Evolutionary conservation across 2,113 vertebrate genomes (phyloP), one percentile per base, ranked within the genome.

Genomic region (Mystacornis crossleyi): DNA sequence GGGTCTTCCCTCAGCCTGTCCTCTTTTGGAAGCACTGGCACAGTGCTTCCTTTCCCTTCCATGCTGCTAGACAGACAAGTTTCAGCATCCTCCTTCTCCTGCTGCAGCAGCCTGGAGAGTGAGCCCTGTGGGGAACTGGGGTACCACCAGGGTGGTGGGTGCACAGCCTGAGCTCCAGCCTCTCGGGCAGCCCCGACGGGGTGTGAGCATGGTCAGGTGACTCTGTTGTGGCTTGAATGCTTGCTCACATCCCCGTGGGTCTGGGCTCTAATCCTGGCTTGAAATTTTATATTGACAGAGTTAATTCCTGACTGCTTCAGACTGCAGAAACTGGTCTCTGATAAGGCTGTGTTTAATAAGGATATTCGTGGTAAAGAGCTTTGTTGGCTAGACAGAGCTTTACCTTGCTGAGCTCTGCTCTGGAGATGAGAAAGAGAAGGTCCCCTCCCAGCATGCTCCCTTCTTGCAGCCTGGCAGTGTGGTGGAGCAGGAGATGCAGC

Each of bases 271-370:
- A 96, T 95, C 96, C 95, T 54, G 69, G 31, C 80, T 92, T 74
- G 82, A 94, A 94, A 89, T 96, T 90, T 95, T 92, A 86, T 95
- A 96, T 83, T 95, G 96, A 69, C 92, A 38, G 60, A 92, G 72
- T 92, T 96, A 95, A 96, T 96, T 96, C 95, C 93, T 86, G 82
- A 25, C 72, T 90, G 94, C 90, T 89, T 97, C 89, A 90, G 91
- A 66, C 79, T 96, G 85, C 93, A 94, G 87, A 92, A 97, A 95
- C 92, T 18, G 55, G 85, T 45, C 95, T 95, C 90, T 33, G 88
- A 95, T 97, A 97, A 97, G 96, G 82, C 96, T 95, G 65, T 96
- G 86, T 95, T 96, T 95, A 95, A 96, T 96, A 86, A 93, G 96
- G 93, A 90, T 93, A 95, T 95, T 86, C 2, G 10, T 71, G 93